Percentiles rank a stretch among this genome's conserved stretches.
Conservation (phyloP, 2,888 invertebrate genomes). For the Machimus atricapillus region DNA sequence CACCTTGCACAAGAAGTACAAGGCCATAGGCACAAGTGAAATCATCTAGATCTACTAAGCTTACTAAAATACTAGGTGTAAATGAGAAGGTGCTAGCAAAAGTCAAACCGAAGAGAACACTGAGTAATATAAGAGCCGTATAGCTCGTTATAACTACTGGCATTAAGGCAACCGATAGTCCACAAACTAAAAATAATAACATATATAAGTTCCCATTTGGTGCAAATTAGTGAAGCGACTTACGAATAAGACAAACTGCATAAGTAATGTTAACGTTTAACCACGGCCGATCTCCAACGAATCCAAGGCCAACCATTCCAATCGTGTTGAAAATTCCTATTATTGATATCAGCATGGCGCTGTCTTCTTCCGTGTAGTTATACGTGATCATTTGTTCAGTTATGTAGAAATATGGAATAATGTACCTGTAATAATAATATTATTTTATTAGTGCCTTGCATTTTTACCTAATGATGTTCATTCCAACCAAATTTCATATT, state of each 20-base stretch:
- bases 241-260: conserved; percentile 73
- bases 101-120: conserved; percentile 82
- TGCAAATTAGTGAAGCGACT: conserved; percentile 47
- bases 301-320: conserved; percentile 87
- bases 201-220: not conserved
- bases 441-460: not conserved
- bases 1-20: conserved; percentile 86
- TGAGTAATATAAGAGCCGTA: conserved; percentile 56
- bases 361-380: conserved; percentile 74
- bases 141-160: conserved; percentile 57
- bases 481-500: not conserved
- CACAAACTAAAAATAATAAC: conserved; percentile 55
- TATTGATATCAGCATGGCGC: conserved; percentile 81
- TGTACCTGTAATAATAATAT: conserved; percentile 76
- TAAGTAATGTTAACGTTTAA: conserved; percentile 85
- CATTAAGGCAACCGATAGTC: conserved; percentile 59
- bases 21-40: conserved; percentile 94
- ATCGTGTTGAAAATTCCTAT: conserved; percentile 90
- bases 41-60: conserved; percentile 86
- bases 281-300: conserved; percentile 86
- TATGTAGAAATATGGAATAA: conserved; percentile 94
- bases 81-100: conserved; percentile 92
- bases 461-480: not conserved
- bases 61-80: conserved; percentile 87
- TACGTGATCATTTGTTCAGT: conserved; percentile 81